These are phyloP conservation scores for Epinotia brunnichana DNA, from an alignment of 2,888 invertebrate genomes.

Conservation along the genomic window DNA sequence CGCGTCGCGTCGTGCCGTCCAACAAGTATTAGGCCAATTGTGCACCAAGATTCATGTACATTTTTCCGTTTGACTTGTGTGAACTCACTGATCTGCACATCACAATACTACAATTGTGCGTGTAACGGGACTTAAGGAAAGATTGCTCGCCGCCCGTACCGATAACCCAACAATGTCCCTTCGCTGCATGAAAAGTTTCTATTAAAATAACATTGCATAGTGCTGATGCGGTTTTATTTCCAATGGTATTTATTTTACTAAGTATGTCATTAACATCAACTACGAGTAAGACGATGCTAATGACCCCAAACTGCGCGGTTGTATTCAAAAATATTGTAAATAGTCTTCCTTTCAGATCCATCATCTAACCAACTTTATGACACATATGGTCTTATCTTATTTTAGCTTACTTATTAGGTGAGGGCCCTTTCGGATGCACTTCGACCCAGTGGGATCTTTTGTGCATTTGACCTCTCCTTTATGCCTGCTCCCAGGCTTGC, in stretches of 20 bases:
- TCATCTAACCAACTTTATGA: not conserved
- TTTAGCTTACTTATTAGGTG: too few relatives aligned
- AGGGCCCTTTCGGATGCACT: too few relatives aligned
- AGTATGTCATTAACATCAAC: too few relatives aligned
- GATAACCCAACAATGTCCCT: not conserved
- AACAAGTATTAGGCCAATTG: not conserved
- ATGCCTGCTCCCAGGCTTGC: too few relatives aligned
- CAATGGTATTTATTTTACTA: too few relatives aligned
- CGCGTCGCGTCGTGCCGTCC: not conserved
- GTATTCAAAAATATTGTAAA: too few relatives aligned
- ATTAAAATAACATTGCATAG: not conserved
- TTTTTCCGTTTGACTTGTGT: not conserved
- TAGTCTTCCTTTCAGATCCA: not conserved
- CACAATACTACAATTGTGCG: not conserved
- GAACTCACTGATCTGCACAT: not conserved
- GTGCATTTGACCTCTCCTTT: too few relatives aligned
- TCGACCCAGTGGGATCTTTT: too few relatives aligned
- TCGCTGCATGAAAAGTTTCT: not conserved
- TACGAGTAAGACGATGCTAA: too few relatives aligned
- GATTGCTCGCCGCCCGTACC: not conserved
- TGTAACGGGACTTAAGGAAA: not conserved
- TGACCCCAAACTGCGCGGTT: too few relatives aligned
- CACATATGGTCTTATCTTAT: too few relatives aligned
- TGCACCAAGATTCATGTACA: not conserved
- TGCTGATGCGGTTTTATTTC: too few relatives aligned